Conservation (phyloP, 2,888 invertebrate species). For the Cheilosia soror region DNA sequence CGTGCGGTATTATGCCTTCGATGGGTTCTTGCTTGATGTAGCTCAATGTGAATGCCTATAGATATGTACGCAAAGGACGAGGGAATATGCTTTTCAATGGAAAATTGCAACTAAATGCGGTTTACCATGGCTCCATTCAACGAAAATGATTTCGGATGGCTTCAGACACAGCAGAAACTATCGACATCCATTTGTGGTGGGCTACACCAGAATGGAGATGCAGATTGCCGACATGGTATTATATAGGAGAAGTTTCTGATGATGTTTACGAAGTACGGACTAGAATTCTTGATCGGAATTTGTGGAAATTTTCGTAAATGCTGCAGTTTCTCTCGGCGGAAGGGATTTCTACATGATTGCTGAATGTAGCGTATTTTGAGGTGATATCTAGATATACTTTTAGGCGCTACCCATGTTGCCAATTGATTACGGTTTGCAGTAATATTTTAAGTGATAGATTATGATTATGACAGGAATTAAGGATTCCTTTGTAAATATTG, state of each 20-base stretch:
- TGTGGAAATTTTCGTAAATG: constrained; percentile 63
- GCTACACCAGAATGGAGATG: constrained; percentile 26
- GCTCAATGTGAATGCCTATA: constrained; percentile 16
- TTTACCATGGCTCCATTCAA: constrained; percentile 64
- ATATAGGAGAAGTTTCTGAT: neutral
- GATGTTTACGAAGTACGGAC: constrained; percentile 22
- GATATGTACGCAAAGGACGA: neutral
- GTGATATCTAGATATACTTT: constrained; percentile 48
- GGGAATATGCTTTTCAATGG: constrained; percentile 48
- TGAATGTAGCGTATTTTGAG: constrained; percentile 28
- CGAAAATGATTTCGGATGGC: constrained; percentile 67
- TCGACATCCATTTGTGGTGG: constrained; percentile 63
- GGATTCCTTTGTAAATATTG: constrained; percentile 36
- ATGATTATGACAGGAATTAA: constrained; percentile 4
- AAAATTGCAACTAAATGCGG: constrained; percentile 74
- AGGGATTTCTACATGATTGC: constrained; percentile 2
- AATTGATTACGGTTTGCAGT: constrained; percentile 8
- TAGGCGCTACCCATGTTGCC: constrained; percentile 45
- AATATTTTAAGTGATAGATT: neutral
- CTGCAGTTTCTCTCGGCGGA: constrained; percentile 38
- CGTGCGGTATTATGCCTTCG: constrained; percentile 9
- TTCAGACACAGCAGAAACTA: constrained; percentile 51
- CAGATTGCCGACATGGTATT: constrained; percentile 39
- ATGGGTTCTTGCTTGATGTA: constrained; percentile 9
- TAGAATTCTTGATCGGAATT: constrained; percentile 51